Conservation (phyloP, 2,888 invertebrate species). For the Pardosa pseudoannulata region DNA sequence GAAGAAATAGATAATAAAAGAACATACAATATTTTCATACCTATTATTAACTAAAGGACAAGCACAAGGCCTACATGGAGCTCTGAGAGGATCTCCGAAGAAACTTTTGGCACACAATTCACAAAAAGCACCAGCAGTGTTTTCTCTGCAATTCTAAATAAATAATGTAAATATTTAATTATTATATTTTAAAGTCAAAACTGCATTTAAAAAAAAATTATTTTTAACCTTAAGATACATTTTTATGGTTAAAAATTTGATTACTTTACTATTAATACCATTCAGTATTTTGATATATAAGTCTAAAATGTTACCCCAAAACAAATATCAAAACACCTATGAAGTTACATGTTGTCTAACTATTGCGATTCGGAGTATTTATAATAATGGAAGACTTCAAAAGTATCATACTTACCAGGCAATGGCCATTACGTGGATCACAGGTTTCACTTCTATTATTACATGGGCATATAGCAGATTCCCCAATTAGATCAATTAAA, state of each 20-base stretch:
- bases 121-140: conserved; percentile 90
- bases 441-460: conserved; percentile 87
- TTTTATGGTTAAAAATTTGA: too few relatives aligned
- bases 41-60: conserved; percentile 88
- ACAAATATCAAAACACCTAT: too few relatives aligned
- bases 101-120: conserved; percentile 90
- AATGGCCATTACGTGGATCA: conserved; percentile 89
- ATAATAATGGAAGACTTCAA: too few relatives aligned
- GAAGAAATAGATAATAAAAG: too few relatives aligned
- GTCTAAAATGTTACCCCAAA: too few relatives aligned
- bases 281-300: too few relatives aligned
- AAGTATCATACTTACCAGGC: conserved; percentile 85
- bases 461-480: conserved; percentile 88
- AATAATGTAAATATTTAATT: conserved; percentile 2
- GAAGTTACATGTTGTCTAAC: too few relatives aligned
- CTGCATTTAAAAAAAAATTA: too few relatives aligned
- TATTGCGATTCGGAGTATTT: too few relatives aligned
- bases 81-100: conserved; percentile 85
- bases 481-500: conserved; percentile 87
- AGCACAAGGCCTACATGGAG: conserved; percentile 89
- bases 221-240: too few relatives aligned
- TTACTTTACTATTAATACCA: background rate
- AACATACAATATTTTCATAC: too few relatives aligned
- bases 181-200: background rate
- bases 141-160: conserved; percentile 86